These are phyloP conservation scores for Gallinago solitaria DNA, from an alignment of 2,797 vertebrate species.

Conservation along the genomic window DNA sequence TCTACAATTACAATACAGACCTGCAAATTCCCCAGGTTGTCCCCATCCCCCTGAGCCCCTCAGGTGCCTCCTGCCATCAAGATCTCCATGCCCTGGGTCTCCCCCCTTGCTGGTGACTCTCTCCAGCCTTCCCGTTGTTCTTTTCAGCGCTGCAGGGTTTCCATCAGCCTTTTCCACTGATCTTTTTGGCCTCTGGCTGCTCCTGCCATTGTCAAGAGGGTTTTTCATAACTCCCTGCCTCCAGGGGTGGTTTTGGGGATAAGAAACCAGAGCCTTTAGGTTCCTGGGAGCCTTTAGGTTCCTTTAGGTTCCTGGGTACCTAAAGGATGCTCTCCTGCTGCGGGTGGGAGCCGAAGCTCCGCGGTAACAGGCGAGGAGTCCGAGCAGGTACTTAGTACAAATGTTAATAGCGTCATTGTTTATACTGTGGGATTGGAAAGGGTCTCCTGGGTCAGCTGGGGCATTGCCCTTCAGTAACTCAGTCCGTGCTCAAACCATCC, in stretches of 20 bases:
- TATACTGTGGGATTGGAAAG: constrained; percentile 62
- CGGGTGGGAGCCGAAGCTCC: rapidly evolving
- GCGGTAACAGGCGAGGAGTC: not conserved
- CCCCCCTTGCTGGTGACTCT: not conserved
- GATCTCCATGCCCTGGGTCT: not conserved
- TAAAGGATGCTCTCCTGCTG: not conserved
- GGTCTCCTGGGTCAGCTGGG: constrained; percentile 68
- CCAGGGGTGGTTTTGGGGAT: not conserved
- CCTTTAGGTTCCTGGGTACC: not conserved
- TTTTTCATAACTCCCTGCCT: not conserved
- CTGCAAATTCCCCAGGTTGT: not conserved
- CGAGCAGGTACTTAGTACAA: constrained; percentile 44
- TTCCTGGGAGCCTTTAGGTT: too few relatives aligned
- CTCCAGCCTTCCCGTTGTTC: not conserved
- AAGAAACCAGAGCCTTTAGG: not conserved
- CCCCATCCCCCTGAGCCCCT: not conserved
- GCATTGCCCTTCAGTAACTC: constrained; percentile 68
- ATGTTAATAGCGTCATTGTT: constrained; percentile 67
- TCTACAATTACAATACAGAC: not conserved
- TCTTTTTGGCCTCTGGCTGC: not conserved
- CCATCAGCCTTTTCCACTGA: not conserved
- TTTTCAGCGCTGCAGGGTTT: not conserved
- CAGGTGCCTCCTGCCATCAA: not conserved
- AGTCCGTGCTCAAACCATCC: constrained; percentile 56
- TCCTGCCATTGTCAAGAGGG: not conserved